Evolutionary conservation across 2,797 vertebrate genomes (phyloP), one percentile per base, ranked within the genome.

Genomic region (Astyanax mexicanus): DNA sequence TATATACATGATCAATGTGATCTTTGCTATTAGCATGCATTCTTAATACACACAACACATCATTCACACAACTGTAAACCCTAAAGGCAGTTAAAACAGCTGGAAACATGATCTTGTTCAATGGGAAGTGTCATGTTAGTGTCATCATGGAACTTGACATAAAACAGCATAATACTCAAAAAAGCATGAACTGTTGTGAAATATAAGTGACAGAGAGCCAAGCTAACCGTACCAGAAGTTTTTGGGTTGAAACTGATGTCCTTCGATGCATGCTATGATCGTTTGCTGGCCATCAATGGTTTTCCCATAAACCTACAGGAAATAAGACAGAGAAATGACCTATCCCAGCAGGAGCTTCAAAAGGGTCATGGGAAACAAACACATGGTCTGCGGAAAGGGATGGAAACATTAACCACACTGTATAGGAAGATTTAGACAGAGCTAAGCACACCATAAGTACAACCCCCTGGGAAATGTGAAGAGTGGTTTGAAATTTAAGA

Each of bases 191-290:
- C 5, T 32, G 32, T 32, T 32, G 32, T 32, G 32, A 27, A 61
- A 15, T 72, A 42, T 6, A 40, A 32, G 35, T 9, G 64, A 25
- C 58, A 6, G 19, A 51, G 17, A 19, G 51, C 42, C 15, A 29
- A 12, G 8, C 54, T 67, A 11, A 62, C 61, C 84, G 94, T 93
- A 98, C 96, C 96, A 98, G 88, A 97, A 98, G 87, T 98, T 98
- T 92, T 97, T 95, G 72, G 96, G 95, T 87, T 98, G 96, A 92
- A 98, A 98, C 69, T 97, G 96, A 92, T 98, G 97, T 77, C 95
- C 94, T 90, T 98, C 96, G 49, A 98, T 97, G 86, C 96, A 98
- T 71, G 96, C 96, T 82, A 97, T 98, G 86, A 99, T 95, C 78
- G 95, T 98, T 89, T 97, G 93, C 87, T 98, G 96, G 17, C 96